These are phyloP conservation scores for Lypha dubia DNA, from an alignment of 2,888 invertebrate species.

Conservation along the genomic window DNA sequence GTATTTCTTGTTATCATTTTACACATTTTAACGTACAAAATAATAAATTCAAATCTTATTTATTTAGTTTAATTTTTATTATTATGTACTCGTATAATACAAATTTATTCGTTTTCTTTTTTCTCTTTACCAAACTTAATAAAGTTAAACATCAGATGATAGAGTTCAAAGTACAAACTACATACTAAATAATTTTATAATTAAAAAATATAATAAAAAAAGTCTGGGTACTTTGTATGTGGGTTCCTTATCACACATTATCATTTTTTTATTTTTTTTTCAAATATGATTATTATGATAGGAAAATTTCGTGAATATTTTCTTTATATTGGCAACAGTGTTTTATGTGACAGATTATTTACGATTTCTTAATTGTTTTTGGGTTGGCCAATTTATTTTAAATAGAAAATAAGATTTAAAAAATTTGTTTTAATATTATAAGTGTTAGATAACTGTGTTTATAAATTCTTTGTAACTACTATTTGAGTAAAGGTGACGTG, in stretches of 20 bases:
- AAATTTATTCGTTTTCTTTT: constrained; percentile 21
- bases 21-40: constrained; percentile 20
- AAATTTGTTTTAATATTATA: too few relatives aligned
- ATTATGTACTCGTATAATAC: not conserved
- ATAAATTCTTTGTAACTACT: too few relatives aligned
- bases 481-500: too few relatives aligned
- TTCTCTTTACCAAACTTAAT: not conserved
- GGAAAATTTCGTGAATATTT: not conserved
- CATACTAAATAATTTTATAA: not conserved
- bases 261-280: too few relatives aligned
- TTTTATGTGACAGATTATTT: too few relatives aligned
- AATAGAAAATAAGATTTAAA: too few relatives aligned
- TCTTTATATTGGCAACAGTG: not conserved
- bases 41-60: constrained; percentile 37
- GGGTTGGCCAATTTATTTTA: too few relatives aligned
- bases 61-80: constrained; percentile 16
- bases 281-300: not conserved
- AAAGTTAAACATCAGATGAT: constrained; percentile 52
- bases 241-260: constrained; percentile 19
- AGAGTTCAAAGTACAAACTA: constrained; percentile 62
- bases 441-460: too few relatives aligned
- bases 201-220: not conserved
- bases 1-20: constrained; percentile 51
- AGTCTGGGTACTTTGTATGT: not conserved
- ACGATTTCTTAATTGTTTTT: too few relatives aligned